Base-by-base conservation (phyloP, 92 coral and sea anemone species). In the Phymanthus crucifer region DNA sequence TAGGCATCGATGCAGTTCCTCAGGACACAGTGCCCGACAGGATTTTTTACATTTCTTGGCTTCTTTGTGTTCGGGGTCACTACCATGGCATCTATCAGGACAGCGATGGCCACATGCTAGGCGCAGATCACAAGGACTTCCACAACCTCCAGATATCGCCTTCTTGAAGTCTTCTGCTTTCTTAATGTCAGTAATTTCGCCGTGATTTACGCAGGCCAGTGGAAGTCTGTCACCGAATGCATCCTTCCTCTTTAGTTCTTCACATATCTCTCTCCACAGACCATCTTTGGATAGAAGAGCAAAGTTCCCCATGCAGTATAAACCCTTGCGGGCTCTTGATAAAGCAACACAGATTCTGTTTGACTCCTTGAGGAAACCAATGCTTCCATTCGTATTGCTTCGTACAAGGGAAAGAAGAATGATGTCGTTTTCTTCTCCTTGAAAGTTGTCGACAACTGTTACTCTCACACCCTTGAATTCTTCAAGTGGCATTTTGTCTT, bases 301-400 rank as follows among this genome's bases (percentile, higher is more conserved):
- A 76, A 87, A 89, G 50, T 92, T 87, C 2, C 97, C 97, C 32
- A 92, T 84, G 67, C 87, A 87, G 75, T 84, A 92, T 36, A 92
- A 75, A 26, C 85, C 97, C 77, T 73, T 40, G 21, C 88, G 88
- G 17, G 97, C 97, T 74, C 97, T 74, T 2, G 97, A 92, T 66
- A 92, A 40, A 23, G 97, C 88, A 16, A 92, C 97, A 50, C 97
- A 92, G 75, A 92, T 88, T 76, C 97, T 86, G 87, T 89, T 92
- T 66, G 93, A 73, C 5, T 87, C 89, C 17, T 69, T 83, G 14
- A 92, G 66, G 79, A 92, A 92, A 34, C 97, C 97, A 19, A 92
- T 86, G 69, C 65, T 66, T 34, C 66, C 74, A 18, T 75, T 72
- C 27, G 21, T 79, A 76, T 91, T 91, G 75, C 95, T 91, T 81